Percentiles rank a stretch among this genome's conserved stretches.
Conservation (phyloP, 2,797 vertebrate species). For the Eutrigla gurnardus region DNA sequence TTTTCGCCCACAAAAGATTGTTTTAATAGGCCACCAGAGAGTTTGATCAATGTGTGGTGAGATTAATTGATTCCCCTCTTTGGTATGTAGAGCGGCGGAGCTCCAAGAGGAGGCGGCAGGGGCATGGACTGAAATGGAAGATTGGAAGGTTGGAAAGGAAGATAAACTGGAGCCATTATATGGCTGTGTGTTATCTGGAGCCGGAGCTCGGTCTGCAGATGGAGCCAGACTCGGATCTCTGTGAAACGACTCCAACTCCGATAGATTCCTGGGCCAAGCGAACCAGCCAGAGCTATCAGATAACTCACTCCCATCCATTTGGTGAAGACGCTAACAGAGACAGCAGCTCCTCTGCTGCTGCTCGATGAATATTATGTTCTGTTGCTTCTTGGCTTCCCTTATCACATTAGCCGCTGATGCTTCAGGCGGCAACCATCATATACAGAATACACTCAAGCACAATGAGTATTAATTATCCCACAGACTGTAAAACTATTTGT, state of each 20-base stretch:
- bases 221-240: constrained; percentile 55
- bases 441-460: not conserved
- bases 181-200: constrained; percentile 60
- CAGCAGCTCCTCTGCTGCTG: constrained; percentile 23
- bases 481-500: constrained; percentile 12
- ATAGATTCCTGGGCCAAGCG: constrained; percentile 37
- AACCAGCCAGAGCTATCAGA: constrained; percentile 41
- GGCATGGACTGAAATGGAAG: constrained; percentile 43
- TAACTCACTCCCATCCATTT: constrained; percentile 36
- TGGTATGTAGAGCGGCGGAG: constrained; percentile 51
- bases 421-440: constrained; percentile 3
- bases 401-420: constrained; percentile 20
- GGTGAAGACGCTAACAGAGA: constrained; percentile 19
- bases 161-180: constrained; percentile 66
- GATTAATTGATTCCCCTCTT: constrained; percentile 65
- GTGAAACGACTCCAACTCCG: constrained; percentile 56
- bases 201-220: constrained; percentile 40
- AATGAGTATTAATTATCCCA: constrained; percentile 6
- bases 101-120: constrained; percentile 29
- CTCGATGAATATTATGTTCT: constrained; percentile 14
- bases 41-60: constrained; percentile 35
- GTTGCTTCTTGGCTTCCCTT: constrained; percentile 10
- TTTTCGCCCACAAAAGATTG: constrained; percentile 38
- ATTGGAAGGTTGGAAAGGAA: constrained; percentile 51
- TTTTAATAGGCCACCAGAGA: constrained; percentile 54